Conservation (phyloP, 2,797 vertebrate species). For the Ispidina picta region DNA sequence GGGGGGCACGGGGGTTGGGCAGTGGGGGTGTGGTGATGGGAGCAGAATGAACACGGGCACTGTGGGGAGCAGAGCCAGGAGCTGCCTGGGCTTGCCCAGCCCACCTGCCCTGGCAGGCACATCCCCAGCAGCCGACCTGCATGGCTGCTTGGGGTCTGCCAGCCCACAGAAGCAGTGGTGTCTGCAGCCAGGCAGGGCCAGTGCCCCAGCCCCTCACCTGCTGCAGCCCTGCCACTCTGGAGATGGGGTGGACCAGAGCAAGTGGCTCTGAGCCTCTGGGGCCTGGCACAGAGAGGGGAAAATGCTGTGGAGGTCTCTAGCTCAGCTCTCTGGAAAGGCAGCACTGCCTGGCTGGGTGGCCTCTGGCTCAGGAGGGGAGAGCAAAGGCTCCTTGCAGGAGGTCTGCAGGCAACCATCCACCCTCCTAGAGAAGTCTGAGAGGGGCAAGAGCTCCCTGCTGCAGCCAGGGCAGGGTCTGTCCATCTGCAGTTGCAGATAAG, state of each 20-base stretch:
- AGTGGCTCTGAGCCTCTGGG: fast-evolving
- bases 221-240: not conserved
- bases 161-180: not conserved
- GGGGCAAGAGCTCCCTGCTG: not conserved
- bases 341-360: not conserved
- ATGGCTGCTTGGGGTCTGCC: not conserved
- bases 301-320: not conserved
- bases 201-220: not conserved
- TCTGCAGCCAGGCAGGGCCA: fast-evolving
- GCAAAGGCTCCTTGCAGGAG: not conserved
- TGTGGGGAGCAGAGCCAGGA: not conserved
- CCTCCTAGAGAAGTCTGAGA: not conserved
- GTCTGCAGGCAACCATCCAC: not conserved
- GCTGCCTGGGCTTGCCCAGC: not conserved
- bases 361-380: not conserved
- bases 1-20: not conserved
- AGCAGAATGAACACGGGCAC: not conserved
- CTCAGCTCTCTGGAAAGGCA: not conserved
- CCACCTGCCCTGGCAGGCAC: not conserved
- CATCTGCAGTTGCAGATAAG: not conserved
- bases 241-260: not conserved
- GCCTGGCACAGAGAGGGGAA: not conserved
- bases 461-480: not conserved
- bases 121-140: not conserved
- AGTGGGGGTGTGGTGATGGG: not conserved